These are phyloP conservation scores for Clamator glandarius DNA, from an alignment of 2,797 vertebrate species.

Conservation along the genomic window DNA sequence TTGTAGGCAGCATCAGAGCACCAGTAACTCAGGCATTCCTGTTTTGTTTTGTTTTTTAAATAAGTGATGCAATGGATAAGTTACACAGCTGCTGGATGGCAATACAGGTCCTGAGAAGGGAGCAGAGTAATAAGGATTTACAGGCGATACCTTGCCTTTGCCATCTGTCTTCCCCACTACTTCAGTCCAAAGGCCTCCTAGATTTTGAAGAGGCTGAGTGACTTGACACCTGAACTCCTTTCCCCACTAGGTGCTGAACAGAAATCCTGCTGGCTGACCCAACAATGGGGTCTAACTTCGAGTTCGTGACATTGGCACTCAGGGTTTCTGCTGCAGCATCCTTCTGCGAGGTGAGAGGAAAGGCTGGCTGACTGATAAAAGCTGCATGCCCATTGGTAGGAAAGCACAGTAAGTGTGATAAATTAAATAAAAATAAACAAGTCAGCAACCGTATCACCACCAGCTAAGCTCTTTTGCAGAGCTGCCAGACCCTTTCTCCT, in stretches of 20 bases:
- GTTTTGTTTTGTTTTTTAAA: background rate
- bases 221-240: background rate
- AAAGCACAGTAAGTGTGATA: background rate
- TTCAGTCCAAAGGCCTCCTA: background rate
- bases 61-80: background rate
- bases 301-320: background rate
- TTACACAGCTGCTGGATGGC: background rate
- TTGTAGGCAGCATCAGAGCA: background rate
- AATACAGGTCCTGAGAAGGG: background rate
- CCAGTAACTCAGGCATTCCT: background rate
- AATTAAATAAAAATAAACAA: constrained; percentile 27
- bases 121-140: background rate
- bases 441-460: background rate
- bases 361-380: background rate
- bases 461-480: background rate
- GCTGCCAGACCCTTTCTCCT: background rate
- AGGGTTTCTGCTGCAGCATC: background rate
- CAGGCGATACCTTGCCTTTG: background rate
- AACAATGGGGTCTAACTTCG: fast-evolving
- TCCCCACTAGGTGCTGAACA: background rate
- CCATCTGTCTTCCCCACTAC: background rate
- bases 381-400: background rate
- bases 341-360: background rate
- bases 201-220: background rate
- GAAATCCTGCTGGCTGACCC: background rate